A percentile compares a stretch with the other conserved stretches of the same genome.
Conservation (phyloP, 2,888 invertebrate genomes). For the Polydrusus tereticollis region DNA sequence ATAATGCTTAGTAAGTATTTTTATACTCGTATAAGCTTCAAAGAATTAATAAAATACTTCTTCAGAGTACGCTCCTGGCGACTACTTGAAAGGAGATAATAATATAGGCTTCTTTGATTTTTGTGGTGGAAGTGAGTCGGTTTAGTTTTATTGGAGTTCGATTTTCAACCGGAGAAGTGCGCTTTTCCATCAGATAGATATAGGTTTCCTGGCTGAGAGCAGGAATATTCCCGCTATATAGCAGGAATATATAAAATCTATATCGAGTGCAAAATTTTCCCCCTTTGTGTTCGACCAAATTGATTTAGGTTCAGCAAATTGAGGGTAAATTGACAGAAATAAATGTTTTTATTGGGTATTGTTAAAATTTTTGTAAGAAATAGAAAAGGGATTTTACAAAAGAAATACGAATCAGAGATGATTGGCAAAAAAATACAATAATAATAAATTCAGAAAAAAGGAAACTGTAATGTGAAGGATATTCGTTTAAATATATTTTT, state of each 20-base stretch:
- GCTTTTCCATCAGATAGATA: conserved; percentile 39
- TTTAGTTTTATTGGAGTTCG: conserved; percentile 46
- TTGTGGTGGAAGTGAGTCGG: conserved; percentile 40
- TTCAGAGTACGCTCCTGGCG: background rate
- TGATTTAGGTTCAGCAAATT: conserved; percentile 46
- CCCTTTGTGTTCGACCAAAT: conserved; percentile 34
- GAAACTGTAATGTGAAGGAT: background rate
- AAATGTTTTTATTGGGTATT: conserved; percentile 42
- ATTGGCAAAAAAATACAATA: conserved; percentile 23
- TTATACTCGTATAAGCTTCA: too few species aligned
- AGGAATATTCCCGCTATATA: conserved; percentile 20
- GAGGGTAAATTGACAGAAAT: conserved; percentile 42
- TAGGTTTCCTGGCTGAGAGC: conserved; percentile 27
- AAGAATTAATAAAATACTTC: conserved; percentile 2
- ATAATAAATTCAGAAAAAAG: conserved; percentile 8
- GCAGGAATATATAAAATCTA: conserved; percentile 42
- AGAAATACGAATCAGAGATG: conserved; percentile 23
- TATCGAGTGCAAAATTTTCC: conserved; percentile 45
- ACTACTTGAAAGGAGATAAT: conserved; percentile 34
- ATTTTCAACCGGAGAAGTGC: conserved; percentile 41
- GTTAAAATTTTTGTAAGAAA: conserved; percentile 29
- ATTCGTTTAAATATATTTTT: conserved; percentile 3
- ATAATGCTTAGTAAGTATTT: too few species aligned
- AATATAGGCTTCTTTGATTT: conserved; percentile 45
- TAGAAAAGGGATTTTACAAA: conserved; percentile 29